These are phyloP conservation scores for Melanophora roralis DNA, from an alignment of 2,888 invertebrate species.

Conservation along the genomic window DNA sequence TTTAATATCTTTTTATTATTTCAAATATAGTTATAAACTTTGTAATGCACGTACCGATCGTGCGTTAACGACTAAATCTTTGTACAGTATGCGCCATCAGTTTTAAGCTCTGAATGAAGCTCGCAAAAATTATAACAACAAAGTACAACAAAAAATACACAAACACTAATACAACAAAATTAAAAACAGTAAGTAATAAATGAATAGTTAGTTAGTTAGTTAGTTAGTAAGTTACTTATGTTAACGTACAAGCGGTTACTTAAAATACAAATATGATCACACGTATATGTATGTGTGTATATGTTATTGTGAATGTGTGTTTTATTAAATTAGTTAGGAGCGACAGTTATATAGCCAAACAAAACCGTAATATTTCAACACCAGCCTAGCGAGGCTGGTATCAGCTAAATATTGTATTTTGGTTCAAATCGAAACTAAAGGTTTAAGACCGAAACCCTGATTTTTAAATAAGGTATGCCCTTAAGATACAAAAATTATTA, in stretches of 20 bases:
- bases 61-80: constrained; percentile 77
- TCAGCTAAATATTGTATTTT: too few species aligned
- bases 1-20: not conserved
- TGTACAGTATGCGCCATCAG: constrained; percentile 72
- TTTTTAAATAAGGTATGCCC: too few species aligned
- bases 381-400: not conserved
- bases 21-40: not conserved
- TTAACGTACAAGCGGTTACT: constrained; percentile 38
- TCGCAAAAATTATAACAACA: constrained; percentile 27
- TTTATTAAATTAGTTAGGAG: not conserved
- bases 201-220: constrained; percentile 33
- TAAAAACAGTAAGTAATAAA: constrained; percentile 23
- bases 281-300: not conserved
- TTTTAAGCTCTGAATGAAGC: constrained; percentile 70
- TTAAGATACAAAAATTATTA: too few species aligned
- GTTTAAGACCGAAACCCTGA: too few species aligned
- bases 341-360: not conserved
- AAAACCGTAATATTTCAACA: constrained; percentile 28
- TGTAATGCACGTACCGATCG: constrained; percentile 74
- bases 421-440: too few species aligned
- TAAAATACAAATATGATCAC: not conserved
- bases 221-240: constrained; percentile 22
- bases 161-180: not conserved
- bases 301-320: not conserved
- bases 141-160: not conserved